Base-by-base conservation (phyloP, 2,113 vertebrate species). In the Calypte anna region DNA sequence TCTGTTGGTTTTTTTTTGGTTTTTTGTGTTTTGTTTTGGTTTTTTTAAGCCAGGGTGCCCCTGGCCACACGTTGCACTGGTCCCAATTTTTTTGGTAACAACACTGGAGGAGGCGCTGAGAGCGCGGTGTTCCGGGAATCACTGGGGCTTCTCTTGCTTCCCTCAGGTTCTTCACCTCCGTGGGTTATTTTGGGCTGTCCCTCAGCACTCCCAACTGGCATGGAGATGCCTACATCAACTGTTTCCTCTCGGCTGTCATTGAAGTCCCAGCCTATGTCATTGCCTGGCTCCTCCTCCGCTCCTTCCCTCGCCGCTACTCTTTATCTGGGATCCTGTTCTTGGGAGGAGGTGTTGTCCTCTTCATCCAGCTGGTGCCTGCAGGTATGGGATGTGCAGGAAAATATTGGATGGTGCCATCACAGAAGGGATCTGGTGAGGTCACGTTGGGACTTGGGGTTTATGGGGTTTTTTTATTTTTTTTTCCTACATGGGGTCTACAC, bases 201-300 rank as follows among this genome's bases (percentile, higher is more conserved):
- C 98, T 99, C 78, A 98, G 98, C 90, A 98, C 98, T 17, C 98
- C 98, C 30, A 99, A 98, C 94, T 98, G 99, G 64, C 98, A 99
- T 13, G 99, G 99, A 7, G 88, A 98, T 83, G 63, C 96, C 33
- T 98, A 98, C 73, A 19, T 99, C 89, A 99, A 99, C 97, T 99
- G 98, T 43, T 99, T 99, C 97, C 96, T 99, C 87, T 99, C 99
- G 0, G 99, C 98, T 36, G 61, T 98, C 75, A 98, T 98, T n/a
- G 99, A 99, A 92, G 96, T 99, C 14, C 99, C 99, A 8, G 99
- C 99, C 7, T 99, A 99, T 7, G 15, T 97, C 51, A 94, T 98
- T 17, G 98, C 99, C 21, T 99, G 99, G 99, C 93, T 98, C 30
- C 97, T 99, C 57, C 98, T 99, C 30, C 98, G 97, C 78, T 98